Conservation (phyloP, 2,797 vertebrate genomes). For the Cryptoprocta ferox region DNA sequence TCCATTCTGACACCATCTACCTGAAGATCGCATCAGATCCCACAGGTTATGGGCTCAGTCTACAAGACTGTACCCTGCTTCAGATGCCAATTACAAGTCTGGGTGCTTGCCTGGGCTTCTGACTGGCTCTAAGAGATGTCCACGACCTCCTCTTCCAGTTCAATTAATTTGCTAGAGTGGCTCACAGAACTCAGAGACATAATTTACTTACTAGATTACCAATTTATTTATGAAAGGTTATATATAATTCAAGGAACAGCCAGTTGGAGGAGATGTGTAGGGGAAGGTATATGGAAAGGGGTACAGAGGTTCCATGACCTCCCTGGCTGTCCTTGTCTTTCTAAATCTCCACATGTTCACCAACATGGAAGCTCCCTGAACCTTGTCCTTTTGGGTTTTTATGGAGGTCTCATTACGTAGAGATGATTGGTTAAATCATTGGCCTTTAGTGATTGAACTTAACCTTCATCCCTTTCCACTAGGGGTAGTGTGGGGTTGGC, state of each 20-base stretch:
- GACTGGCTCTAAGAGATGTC: not conserved
- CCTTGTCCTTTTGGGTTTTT: not conserved
- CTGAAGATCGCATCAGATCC: not conserved
- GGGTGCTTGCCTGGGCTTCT: not conserved
- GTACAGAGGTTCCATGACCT: not conserved
- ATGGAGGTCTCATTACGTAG: not conserved
- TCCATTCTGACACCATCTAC: not conserved
- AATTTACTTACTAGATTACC: not conserved
- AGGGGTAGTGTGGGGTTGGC: too few species aligned
- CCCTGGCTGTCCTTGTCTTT: not conserved
- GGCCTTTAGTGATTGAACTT: not conserved
- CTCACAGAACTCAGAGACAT: not conserved
- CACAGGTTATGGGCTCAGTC: not conserved
- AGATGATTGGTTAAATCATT: not conserved
- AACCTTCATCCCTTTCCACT: not conserved
- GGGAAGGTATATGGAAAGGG: not conserved
- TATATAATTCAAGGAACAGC: not conserved
- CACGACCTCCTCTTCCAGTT: not conserved
- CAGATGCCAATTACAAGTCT: not conserved
- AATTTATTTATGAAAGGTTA: not conserved
- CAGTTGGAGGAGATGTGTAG: not conserved
- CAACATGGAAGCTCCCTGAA: not conserved
- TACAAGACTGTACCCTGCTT: not conserved
- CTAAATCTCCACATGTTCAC: not conserved
- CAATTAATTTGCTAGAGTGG: not conserved